These are phyloP conservation scores for Thereva unica DNA, from an alignment of 2,888 invertebrate genomes.

Conservation along the genomic window DNA sequence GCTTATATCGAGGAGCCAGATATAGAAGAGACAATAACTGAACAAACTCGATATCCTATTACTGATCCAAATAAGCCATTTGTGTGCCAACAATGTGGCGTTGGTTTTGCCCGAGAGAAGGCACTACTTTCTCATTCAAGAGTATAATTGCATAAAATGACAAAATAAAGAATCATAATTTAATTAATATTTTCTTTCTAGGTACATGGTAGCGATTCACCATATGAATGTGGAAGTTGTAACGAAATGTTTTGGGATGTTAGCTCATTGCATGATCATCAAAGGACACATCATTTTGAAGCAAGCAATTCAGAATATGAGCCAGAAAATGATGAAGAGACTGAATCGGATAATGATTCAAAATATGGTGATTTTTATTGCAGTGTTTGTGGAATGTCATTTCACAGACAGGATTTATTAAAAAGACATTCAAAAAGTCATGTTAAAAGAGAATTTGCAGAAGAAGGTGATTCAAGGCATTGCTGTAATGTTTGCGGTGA, in stretches of 20 bases:
- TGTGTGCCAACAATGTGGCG: conserved; percentile 76
- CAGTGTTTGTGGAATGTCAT: conserved; percentile 76
- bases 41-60: conserved; percentile 59
- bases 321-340: conserved; percentile 57
- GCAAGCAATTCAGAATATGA: conserved; percentile 58
- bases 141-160: conserved; percentile 50
- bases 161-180: background rate
- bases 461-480: conserved; percentile 57
- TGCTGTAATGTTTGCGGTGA: conserved; percentile 81
- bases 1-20: conserved; percentile 16
- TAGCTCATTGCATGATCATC: conserved; percentile 64
- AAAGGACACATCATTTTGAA: conserved; percentile 64
- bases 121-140: conserved; percentile 76
- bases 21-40: conserved; percentile 20
- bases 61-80: conserved; percentile 77
- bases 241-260: conserved; percentile 81
- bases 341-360: conserved; percentile 63
- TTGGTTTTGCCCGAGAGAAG: conserved; percentile 81
- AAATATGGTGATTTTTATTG: conserved; percentile 67
- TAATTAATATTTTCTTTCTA: conserved; percentile 48
- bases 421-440: conserved; percentile 68
- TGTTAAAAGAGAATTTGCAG: conserved; percentile 43
- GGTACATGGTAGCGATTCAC: conserved; percentile 79
- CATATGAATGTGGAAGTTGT: conserved; percentile 77
- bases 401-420: conserved; percentile 75